These are phyloP conservation scores for Apamea anceps DNA, from an alignment of 2,888 invertebrate species.

Conservation along the genomic window DNA sequence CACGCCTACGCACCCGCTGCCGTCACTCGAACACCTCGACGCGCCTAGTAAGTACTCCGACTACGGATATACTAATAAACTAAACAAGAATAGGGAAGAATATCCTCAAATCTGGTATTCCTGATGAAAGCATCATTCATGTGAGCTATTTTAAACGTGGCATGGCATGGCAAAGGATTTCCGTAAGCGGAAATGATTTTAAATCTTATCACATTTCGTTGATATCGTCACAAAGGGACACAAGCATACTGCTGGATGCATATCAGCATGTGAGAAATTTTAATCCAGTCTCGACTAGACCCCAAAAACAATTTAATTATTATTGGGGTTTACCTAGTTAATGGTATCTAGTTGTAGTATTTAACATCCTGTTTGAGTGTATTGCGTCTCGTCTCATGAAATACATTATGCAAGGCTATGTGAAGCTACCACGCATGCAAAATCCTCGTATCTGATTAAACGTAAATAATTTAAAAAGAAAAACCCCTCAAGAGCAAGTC, in stretches of 20 bases:
- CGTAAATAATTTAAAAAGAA: no score
- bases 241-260: not conserved
- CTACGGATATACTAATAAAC: not conserved
- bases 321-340: no score
- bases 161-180: not conserved
- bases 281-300: no score
- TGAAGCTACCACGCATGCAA: no score
- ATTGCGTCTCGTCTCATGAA: no score
- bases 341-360: no score
- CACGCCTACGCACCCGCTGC: conserved; percentile 74
- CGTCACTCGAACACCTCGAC: conserved; percentile 80
- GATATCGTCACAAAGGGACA: not conserved
- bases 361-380: no score
- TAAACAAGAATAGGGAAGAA: not conserved
- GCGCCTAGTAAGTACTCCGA: conserved; percentile 77
- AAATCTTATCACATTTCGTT: not conserved
- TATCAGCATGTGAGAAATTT: not conserved
- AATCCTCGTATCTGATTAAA: no score
- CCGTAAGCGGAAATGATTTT: not conserved
- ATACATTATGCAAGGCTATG: no score
- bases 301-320: no score
- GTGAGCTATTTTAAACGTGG: not conserved
- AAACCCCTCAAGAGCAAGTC: no score
- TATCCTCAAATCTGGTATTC: not conserved
- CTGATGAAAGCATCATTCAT: not conserved